These are phyloP conservation scores for Ascidia mentula DNA, from an alignment of 23 tunicate species.

Conservation along the genomic window DNA sequence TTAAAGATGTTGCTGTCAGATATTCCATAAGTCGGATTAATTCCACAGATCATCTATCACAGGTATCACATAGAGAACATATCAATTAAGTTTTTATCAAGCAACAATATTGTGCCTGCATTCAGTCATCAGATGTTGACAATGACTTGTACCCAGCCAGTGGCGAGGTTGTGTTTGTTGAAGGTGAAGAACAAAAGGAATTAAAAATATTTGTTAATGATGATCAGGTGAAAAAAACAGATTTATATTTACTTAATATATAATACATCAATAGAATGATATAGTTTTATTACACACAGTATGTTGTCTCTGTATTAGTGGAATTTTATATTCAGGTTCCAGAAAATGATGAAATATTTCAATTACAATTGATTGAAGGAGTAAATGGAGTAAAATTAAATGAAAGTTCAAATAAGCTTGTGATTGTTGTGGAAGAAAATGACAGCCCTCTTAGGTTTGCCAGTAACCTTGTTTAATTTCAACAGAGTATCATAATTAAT, in stretches of 20 bases:
- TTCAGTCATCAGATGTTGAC: neutral
- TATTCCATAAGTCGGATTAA: slow-evolving; percentile 8
- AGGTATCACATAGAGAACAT: too few species aligned
- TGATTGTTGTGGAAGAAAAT: slow-evolving; percentile 44
- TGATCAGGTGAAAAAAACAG: slow-evolving; percentile 42
- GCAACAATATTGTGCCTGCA: neutral
- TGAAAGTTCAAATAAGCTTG: slow-evolving; percentile 13
- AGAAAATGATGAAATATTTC: slow-evolving; percentile 65
- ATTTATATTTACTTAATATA: neutral
- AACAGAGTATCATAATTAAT: neutral
- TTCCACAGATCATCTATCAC: neutral
- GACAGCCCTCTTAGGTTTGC: slow-evolving; percentile 81
- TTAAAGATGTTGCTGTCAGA: slow-evolving; percentile 38
- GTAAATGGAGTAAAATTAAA: slow-evolving; percentile 34
- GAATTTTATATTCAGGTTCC: slow-evolving; percentile 55
- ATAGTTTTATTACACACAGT: neutral
- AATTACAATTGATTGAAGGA: slow-evolving; percentile 3
- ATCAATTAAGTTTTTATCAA: too few species aligned
- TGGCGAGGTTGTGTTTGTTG: slow-evolving; percentile 35
- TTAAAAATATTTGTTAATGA: slow-evolving; percentile 38
- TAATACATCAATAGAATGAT: neutral
- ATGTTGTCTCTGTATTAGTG: neutral
- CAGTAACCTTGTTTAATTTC: neutral
- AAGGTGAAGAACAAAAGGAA: slow-evolving; percentile 31
- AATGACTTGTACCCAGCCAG: slow-evolving; percentile 45